Conservation (phyloP, 2,888 invertebrate species). For the Erebia epiphron region DNA sequence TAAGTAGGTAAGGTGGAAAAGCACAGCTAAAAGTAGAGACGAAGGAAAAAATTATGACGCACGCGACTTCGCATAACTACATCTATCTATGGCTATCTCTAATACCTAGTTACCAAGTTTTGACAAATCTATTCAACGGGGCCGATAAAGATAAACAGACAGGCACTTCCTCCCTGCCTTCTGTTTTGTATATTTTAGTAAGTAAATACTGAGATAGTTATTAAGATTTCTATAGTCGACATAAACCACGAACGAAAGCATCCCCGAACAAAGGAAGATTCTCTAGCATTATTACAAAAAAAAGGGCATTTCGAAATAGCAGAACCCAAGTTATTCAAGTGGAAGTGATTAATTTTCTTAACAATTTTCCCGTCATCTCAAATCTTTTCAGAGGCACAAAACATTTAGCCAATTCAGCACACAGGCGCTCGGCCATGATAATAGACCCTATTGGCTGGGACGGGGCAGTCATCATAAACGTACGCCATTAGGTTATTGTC, state of each 20-base stretch:
- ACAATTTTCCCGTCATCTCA: constrained; percentile 80
- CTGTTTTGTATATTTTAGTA: not conserved
- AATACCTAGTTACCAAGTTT: too few species aligned
- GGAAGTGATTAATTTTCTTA: constrained; percentile 81
- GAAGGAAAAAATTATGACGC: too few species aligned
- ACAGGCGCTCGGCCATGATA: constrained; percentile 70
- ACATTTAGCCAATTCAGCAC: constrained; percentile 81
- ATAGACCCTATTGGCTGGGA: constrained; percentile 69
- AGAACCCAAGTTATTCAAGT: constrained; percentile 64
- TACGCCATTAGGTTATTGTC: constrained; percentile 80
- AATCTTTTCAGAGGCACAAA: constrained; percentile 79
- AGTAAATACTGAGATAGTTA: not conserved
- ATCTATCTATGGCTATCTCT: too few species aligned
- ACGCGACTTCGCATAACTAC: too few species aligned
- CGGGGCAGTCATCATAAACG: constrained; percentile 77
- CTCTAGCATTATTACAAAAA: constrained; percentile 24
- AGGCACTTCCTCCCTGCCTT: too few species aligned
- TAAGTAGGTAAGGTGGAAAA: not conserved
- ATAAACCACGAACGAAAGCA: constrained; percentile 14
- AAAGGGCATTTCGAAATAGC: constrained; percentile 50
- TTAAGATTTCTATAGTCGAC: not conserved
- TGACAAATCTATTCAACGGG: too few species aligned
- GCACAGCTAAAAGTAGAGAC: too few species aligned
- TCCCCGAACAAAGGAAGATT: constrained; percentile 11
- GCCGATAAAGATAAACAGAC: too few species aligned